Percentiles rank a stretch among this genome's conserved stretches.
phyloP scores from a whole-genome alignment of 2,113 vertebrate species.

The Salvelinus sp. region DNA sequence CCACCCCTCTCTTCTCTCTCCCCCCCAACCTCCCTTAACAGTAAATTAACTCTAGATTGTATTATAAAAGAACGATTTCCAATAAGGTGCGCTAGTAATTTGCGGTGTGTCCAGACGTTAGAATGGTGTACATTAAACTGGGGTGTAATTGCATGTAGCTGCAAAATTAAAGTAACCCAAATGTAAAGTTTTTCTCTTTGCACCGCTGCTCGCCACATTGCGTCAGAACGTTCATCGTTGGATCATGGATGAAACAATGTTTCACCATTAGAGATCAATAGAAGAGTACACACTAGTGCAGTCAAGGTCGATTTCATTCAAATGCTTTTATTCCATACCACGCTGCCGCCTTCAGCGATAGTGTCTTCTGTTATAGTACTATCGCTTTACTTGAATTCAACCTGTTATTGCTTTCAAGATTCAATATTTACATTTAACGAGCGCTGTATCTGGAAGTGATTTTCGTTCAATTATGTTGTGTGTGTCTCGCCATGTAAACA shows the following conservation, averaged over 20 bases:
- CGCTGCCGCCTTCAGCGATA: not conserved
- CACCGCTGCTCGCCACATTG: not conserved
- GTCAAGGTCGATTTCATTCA: conserved; percentile 25
- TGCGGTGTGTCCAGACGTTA: not conserved
- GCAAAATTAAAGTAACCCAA: not conserved
- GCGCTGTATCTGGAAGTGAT: conserved; percentile 34
- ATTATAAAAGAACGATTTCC: not conserved
- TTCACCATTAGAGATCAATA: conserved; percentile 1
- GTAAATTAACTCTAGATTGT: not conserved
- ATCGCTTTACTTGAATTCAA: conserved; percentile 10
- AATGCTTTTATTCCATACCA: not conserved
- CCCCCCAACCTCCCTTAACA: not conserved
- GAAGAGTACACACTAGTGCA: conserved; percentile 8
- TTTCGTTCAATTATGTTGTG: conserved; percentile 48
- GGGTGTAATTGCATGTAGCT: not conserved
- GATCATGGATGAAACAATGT: conserved; percentile 5
- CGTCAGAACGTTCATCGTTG: not conserved
- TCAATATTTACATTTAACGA: conserved; percentile 54
- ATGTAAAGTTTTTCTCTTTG: not conserved
- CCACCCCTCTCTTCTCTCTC: too few relatives aligned
- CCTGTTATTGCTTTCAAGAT: conserved; percentile 24
- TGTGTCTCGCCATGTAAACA: conserved; percentile 48
- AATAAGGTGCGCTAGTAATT: not conserved
- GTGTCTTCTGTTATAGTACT: conserved; percentile 13
- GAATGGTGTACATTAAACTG: not conserved